Percentiles rank a stretch among this genome's conserved stretches.
Conservation (phyloP, 2,113 vertebrate species). For the Mus musculus region DNA sequence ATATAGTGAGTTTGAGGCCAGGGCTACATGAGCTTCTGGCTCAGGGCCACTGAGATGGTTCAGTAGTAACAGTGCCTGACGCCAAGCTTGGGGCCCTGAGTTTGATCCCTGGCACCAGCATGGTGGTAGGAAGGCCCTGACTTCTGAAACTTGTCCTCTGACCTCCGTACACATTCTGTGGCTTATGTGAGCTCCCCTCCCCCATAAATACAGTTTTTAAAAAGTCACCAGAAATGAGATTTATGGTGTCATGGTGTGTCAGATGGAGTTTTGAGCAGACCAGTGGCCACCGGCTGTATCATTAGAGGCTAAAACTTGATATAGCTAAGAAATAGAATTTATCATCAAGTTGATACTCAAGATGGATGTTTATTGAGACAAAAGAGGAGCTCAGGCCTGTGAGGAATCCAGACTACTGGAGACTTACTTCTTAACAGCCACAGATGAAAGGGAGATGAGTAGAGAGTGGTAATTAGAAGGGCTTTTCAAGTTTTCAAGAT, state of each 20-base stretch:
- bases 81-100: neutral
- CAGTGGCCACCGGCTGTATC: neutral
- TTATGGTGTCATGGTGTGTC: neutral
- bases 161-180: neutral
- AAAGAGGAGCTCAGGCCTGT: neutral
- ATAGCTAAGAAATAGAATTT: conserved; percentile 27
- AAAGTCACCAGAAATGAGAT: neutral
- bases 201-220: neutral
- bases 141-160: neutral
- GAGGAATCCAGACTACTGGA: neutral
- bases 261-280: neutral
- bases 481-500: conserved; percentile 41
- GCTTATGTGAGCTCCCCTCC: neutral
- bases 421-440: conserved; percentile 1
- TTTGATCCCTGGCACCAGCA: no score
- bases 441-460: neutral
- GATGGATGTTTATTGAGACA: conserved; percentile 11
- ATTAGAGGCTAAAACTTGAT: conserved; percentile 6
- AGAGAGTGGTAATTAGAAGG: conserved; percentile 39
- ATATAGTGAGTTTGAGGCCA: neutral
- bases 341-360: conserved; percentile 21
- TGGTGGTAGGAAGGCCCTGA: no score
- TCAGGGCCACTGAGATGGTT: neutral
- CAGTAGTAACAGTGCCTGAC: neutral
- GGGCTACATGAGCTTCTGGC: neutral